Base-by-base conservation (phyloP, 2,888 invertebrate species). In the Gnatocerus cornutus region DNA sequence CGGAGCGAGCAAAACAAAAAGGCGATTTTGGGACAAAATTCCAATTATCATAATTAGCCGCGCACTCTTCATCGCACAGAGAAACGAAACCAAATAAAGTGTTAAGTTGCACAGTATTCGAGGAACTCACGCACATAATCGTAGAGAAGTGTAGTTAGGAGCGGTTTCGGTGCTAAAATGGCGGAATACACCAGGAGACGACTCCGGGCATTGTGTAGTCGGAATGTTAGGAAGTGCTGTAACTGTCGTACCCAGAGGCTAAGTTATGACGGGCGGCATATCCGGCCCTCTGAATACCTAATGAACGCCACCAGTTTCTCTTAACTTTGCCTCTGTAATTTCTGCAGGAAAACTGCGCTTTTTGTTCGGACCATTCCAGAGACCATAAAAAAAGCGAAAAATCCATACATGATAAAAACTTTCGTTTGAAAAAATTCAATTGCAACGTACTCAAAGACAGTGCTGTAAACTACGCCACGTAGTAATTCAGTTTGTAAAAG, bases 211-310 rank as follows among this genome's bases (percentile, higher is more conserved):
- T 71, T 71, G 71, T 71, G 41, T 67, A 63, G 69, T 58, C 62
- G 71, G 69, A 71, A 71, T 71, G 69, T 71, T 52, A 58, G 67
- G 71, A 58, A 71, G 67, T 71, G 63, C 69, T 63, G 69, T 71
- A 69, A 69, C 62, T 71, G 71, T 71, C 71, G 66, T 61, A 65
- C 71, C 69, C 71, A 63, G 69, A 68, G 71, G 74, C 68, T 74
- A 73, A 74, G 69, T 74, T 74, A 74, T 74, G 72, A 71, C 69
- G 58, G 64, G 65, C 59, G 66, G 56, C 69, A 69, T 65, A 71
- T 70, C 74, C 72, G 72, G 69, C 65, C 71, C 62, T 73, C 68
- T 72, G 72, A 74, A 73, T 74, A 72, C 66, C 69, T 72, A 74
- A 74, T 74, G 68, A 74, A 73, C 71, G 50, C 33, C 65, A 41